These are phyloP conservation scores for Dendrocincla tyrannina DNA, from an alignment of 2,797 vertebrate genomes.

Conservation along the genomic window DNA sequence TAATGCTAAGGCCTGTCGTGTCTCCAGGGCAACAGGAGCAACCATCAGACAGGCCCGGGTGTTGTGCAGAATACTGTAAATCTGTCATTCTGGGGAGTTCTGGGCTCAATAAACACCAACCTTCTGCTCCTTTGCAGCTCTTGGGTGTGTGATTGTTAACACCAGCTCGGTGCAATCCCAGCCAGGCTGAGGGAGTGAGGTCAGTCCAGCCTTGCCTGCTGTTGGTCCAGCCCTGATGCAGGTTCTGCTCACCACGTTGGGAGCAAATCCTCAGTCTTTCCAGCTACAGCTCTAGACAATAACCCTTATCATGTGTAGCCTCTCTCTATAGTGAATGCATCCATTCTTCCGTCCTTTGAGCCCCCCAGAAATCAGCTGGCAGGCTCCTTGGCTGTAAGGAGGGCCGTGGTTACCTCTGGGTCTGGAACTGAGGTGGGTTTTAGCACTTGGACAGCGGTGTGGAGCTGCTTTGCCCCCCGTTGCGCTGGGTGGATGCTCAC, in stretches of 20 bases:
- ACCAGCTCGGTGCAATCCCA: accelerated
- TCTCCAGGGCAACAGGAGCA: constrained; percentile 29
- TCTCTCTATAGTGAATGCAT: accelerated
- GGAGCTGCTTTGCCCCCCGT: neutral
- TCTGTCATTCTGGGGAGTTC: neutral
- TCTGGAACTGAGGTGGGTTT: accelerated
- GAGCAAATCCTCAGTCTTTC: neutral
- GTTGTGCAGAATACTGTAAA: neutral
- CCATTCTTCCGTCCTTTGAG: neutral
- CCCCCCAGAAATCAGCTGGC: neutral
- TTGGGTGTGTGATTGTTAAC: accelerated
- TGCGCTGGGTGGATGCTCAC: neutral
- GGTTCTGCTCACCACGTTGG: too few species aligned
- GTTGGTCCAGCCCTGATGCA: neutral
- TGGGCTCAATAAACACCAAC: neutral
- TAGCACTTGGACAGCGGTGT: accelerated
- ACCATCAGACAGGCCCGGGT: neutral
- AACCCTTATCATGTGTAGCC: accelerated
- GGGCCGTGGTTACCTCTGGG: neutral
- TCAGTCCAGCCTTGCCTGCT: neutral
- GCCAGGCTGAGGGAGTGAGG: neutral
- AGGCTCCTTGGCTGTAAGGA: neutral
- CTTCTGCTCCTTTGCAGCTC: neutral
- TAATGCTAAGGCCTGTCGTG: neutral
- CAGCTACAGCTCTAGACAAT: neutral